phyloP scores from a whole-genome alignment of 2,113 vertebrate species.

The Clarias magur region DNA sequence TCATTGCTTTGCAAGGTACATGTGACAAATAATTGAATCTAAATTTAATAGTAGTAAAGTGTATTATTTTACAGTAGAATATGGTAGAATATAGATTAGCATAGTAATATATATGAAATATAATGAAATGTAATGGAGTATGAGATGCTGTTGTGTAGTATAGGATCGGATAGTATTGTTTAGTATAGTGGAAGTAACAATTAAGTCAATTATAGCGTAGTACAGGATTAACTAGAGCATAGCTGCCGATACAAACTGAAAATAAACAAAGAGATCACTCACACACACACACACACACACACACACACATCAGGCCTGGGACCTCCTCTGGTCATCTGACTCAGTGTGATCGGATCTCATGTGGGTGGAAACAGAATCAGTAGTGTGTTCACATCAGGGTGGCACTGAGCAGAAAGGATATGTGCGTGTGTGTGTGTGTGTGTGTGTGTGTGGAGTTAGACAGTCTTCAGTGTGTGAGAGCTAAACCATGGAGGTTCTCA shows the following conservation, averaged over 20 bases:
- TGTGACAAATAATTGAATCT: no score
- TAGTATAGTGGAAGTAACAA: neutral
- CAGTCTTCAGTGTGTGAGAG: neutral
- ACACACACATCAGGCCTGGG: neutral
- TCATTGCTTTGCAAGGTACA: no score
- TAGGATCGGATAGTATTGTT: neutral
- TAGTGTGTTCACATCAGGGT: neutral
- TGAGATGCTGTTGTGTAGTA: neutral
- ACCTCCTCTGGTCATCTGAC: neutral
- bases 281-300: neutral
- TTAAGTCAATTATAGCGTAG: neutral
- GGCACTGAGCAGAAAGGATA: neutral
- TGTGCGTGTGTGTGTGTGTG: slow-evolving; percentile 27
- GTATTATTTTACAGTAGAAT: neutral
- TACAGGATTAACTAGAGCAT: neutral
- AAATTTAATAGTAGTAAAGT: no score
- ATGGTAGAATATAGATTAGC: neutral
- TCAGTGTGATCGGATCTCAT: slow-evolving; percentile 1
- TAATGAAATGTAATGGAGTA: neutral
- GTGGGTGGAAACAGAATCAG: slow-evolving; percentile 4
- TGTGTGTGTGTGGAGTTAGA: slow-evolving; percentile 1
- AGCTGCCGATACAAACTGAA: neutral
- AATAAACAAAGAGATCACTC: neutral
- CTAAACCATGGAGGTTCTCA: neutral
- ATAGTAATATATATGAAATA: neutral